phyloP scores from a whole-genome alignment of 2,113 vertebrate genomes.

The Neofelis nebulosa region DNA sequence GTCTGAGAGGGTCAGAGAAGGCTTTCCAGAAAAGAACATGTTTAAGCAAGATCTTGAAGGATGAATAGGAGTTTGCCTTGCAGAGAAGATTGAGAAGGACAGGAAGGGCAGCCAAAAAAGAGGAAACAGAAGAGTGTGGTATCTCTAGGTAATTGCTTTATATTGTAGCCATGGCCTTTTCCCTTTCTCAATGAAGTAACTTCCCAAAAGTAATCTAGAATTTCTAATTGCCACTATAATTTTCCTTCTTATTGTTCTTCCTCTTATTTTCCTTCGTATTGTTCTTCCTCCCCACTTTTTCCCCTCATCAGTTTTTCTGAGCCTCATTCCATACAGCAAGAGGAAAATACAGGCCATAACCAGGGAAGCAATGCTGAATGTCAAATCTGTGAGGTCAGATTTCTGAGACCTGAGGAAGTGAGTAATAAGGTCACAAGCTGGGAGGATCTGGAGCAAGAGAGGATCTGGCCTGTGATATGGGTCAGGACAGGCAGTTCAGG shows the following conservation, averaged over 20 bases:
- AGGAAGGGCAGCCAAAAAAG: background rate
- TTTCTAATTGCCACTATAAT: background rate
- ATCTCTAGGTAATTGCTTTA: background rate
- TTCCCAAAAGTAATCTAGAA: background rate
- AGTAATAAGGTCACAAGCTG: slow-evolving; percentile 16
- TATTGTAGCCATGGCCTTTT: background rate
- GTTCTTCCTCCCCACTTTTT: background rate
- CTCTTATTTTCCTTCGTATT: background rate
- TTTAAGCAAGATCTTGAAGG: slow-evolving; percentile 33
- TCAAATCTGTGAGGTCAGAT: background rate
- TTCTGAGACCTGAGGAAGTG: background rate
- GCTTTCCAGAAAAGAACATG: background rate
- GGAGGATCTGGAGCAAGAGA: slow-evolving; percentile 28
- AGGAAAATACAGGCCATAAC: background rate
- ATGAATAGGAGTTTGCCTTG: slow-evolving; percentile 40
- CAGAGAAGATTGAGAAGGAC: background rate
- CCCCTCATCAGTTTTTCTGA: background rate
- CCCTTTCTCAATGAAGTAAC: background rate
- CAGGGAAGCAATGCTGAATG: background rate
- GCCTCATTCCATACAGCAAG: background rate
- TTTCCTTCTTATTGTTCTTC: background rate
- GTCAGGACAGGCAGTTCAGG: background rate
- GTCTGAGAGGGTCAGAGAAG: background rate
- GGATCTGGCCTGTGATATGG: background rate
- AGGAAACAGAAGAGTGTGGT: background rate